These are phyloP conservation scores for Nyctibius grandis DNA, from an alignment of 2,797 vertebrate species.

Conservation along the genomic window DNA sequence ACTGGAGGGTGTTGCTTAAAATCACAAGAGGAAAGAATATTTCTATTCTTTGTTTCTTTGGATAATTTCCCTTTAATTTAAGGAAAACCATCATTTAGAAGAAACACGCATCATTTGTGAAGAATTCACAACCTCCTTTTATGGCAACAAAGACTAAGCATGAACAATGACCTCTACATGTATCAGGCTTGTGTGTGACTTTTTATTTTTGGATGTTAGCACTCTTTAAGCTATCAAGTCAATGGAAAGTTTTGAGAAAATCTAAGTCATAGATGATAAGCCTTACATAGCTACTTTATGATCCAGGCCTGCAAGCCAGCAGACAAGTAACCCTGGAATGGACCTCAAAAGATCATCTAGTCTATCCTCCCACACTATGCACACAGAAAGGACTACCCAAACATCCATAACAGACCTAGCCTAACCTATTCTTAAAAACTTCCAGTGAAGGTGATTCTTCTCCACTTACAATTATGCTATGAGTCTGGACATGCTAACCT, in stretches of 20 bases:
- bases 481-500: neutral
- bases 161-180: neutral
- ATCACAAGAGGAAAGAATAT: neutral
- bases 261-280: neutral
- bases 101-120: neutral
- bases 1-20: neutral
- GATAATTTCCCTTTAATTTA: neutral
- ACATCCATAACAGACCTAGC: neutral
- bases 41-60: neutral
- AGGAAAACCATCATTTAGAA: neutral
- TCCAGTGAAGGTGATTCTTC: neutral
- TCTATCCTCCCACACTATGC: neutral
- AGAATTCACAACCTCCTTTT: neutral
- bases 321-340: neutral
- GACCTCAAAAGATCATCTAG: neutral
- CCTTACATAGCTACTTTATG: neutral
- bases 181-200: neutral
- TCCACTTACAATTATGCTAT: neutral
- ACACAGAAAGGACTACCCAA: neutral
- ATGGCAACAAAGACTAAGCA: neutral
- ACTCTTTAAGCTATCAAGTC: neutral
- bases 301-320: neutral
- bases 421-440: neutral
- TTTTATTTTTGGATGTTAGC: neutral
- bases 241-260: neutral